Base-by-base conservation (phyloP, 2,797 vertebrate genomes). In the Coendou prehensilis region DNA sequence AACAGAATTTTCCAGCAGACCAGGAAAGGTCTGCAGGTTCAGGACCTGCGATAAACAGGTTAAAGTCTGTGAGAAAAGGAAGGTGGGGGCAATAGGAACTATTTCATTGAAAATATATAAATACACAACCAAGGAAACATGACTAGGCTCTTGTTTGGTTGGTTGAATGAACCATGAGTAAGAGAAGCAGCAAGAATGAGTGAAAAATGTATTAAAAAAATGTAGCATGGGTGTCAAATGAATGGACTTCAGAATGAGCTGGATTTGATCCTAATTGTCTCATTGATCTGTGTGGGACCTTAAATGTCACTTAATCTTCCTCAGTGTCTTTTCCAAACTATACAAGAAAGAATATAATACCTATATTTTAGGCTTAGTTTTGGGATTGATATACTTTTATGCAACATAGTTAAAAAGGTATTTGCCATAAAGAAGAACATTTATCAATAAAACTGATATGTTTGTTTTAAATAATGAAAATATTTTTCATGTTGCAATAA, bases 401-500 rank as follows among this genome's bases (percentile, higher is more conserved):
- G 9, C 52, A 45, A 54, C 9, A 67, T 13, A 69, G 56, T 76
- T 95, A 8, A 91, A 79, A 76, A 78, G 10, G 67, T 52, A 57
- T 41, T 90, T 93, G 33, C 8, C 5, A 8, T 50, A 33, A 78
- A 81, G 37, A 45, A 1, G 22, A 78, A 88, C 0, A 22, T 67
- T 75, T 79, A 30, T 57, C 17, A 13, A 47, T 15, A 92, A 94
- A 92, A 73, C 3, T 26, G 14, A 59, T 83, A n/a, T n/a, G 4
- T 41, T 67, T 63, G 17, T 78, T 90, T 85, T 59, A 71, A 96
- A n/a, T 52, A 87, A 71, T 82, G 83, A 61, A 47, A 69, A 9
- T 26, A 26, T 17, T 79, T 52, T 81, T 59, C 33, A 9, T 91
- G 23, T 79, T 69, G 0, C 2, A 56, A 4, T 61, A 83, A 22